Evolutionary conservation across 2,113 vertebrate species (phyloP).

Genomic region (Sebastes schlegelii): DNA sequence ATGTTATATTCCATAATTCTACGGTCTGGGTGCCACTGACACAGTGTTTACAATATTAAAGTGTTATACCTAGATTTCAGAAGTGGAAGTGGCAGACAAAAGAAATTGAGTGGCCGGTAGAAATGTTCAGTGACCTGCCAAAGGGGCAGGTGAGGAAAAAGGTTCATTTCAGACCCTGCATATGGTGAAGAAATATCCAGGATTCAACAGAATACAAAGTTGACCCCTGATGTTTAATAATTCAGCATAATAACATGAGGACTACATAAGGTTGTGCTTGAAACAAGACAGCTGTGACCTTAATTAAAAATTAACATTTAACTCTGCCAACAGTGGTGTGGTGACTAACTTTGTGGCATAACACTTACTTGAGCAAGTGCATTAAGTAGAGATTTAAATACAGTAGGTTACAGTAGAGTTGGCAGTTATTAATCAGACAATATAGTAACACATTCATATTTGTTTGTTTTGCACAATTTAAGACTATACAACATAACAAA

Average conservation of each 20-base stretch:
- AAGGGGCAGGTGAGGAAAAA: no score
- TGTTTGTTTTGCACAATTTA: no score
- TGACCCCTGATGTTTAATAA: not conserved
- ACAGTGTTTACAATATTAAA: no score
- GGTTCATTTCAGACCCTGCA: no score
- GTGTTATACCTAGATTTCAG: no score
- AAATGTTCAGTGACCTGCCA: no score
- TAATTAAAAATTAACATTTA: slow-evolving; percentile 9
- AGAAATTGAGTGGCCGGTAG: no score
- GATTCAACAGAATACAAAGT: not conserved
- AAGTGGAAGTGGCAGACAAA: no score
- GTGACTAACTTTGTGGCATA: not conserved
- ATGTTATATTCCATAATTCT: no score
- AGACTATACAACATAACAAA: no score
- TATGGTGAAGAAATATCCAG: not conserved
- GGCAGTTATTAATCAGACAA: not conserved
- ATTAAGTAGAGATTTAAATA: not conserved
- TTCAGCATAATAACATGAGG: not conserved
- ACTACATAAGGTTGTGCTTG: not conserved
- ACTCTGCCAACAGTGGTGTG: not conserved
- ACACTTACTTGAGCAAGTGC: not conserved
- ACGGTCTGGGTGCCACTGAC: no score
- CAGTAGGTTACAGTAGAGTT: not conserved
- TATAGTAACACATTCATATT: not conserved
- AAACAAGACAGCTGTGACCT: slow-evolving; percentile 7